Evolutionary conservation across 2,797 vertebrate genomes (phyloP).

Genomic region (Muscicapa comitata): DNA sequence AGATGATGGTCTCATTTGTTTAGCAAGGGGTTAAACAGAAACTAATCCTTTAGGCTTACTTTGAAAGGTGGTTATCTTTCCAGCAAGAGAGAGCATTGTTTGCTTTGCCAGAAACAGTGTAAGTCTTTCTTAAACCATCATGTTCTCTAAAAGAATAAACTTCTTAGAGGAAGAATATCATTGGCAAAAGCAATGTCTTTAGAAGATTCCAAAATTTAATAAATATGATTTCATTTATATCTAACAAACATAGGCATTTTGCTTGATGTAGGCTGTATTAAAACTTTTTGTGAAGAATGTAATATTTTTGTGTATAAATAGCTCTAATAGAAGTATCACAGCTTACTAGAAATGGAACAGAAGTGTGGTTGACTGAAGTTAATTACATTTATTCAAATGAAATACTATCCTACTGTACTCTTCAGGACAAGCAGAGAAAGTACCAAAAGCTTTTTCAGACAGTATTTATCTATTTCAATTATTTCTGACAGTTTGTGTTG

Average conservation of each 20-base stretch:
- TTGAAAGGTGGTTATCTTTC: conserved; percentile 44
- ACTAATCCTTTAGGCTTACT: conserved; percentile 43
- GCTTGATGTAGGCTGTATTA: conserved; percentile 40
- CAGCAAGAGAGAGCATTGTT: conserved; percentile 3
- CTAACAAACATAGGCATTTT: conserved; percentile 52
- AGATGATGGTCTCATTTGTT: background rate
- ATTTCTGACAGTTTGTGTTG: conserved; percentile 70
- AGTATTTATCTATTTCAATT: conserved; percentile 70
- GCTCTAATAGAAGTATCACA: conserved; percentile 54
- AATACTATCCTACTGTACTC: conserved; percentile 50
- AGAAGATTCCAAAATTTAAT: conserved; percentile 43
- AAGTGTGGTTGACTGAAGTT: conserved; percentile 54
- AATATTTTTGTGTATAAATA: conserved; percentile 43
- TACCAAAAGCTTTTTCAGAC: conserved; percentile 5
- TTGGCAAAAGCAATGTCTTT: background rate
- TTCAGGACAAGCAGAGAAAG: conserved; percentile 53
- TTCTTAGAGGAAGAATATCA: conserved; percentile 6
- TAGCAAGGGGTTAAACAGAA: conserved; percentile 34
- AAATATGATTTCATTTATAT: conserved; percentile 40
- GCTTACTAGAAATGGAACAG: conserved; percentile 39
- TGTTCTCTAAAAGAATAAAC: conserved; percentile 26
- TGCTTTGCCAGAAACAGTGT: conserved; percentile 28
- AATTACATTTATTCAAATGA: conserved; percentile 68
- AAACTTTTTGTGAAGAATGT: conserved; percentile 63
- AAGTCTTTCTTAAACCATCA: conserved; percentile 25